Evolutionary conservation across 2,113 vertebrate genomes (phyloP), one percentile per base, ranked within the genome.

Genomic region (Pimephales promelas): DNA sequence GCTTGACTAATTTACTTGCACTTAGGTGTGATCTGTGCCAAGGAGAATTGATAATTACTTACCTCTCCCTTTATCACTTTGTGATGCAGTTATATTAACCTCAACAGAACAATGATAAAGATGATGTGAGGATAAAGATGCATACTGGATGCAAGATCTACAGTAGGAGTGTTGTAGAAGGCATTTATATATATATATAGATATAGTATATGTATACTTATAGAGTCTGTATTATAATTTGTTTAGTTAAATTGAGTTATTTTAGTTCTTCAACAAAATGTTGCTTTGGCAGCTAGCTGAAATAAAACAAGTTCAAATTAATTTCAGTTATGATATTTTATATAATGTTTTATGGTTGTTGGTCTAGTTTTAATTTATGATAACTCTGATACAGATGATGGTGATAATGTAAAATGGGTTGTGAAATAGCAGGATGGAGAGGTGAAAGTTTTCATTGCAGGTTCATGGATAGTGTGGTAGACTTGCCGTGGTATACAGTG

Each of bases 21-120:
- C 84, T 83, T 59, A 84, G 71, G 85, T 74, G 64, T 71, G 85
- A 87, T 86, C 85, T 86, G 79, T 85, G 82, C 86, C 88, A 90
- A 86, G 86, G 75, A 87, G 82, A 88, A 80, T 83, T 81, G 81
- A 68, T 89, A 80, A 81, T 82, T 87, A 84, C 81, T 85, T 85
- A 87, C 83, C 45, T 84, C 83, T 77, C 78, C 78, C 77, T 73
- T 57, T 78, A 36, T 85, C 75, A 79, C 73, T 80, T 83, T 86
- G 83, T 81, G 84, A 66, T 20, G 36, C 45, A 61, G 45, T 71
- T 52, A 73, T 47, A 56, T 83, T 70, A 56, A 68, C 75, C 45
- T 56, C 6, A 71, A 62, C 28, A 6, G 10, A 54, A 54, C 49
- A 28, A 52, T 84, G 61, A 77, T 84, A 16, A 26, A 68, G 36